Conservation (phyloP, 1,140 invertebrate species). For the Sycophaga agraensis region DNA sequence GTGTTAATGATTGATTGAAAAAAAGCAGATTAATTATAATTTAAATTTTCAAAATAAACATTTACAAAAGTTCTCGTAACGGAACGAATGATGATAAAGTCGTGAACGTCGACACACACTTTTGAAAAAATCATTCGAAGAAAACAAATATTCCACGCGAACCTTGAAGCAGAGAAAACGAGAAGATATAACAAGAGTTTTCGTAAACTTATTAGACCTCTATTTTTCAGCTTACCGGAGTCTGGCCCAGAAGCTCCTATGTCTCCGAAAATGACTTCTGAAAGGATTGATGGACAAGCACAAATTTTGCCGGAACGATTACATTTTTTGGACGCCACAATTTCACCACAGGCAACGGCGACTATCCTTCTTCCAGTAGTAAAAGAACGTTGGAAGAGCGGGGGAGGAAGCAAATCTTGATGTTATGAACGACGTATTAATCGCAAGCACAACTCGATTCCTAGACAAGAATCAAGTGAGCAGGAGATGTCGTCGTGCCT, state of each 20-base stretch:
- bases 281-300: not conserved
- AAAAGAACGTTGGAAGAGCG: too few species aligned
- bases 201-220: too few species aligned
- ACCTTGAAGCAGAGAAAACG: not conserved
- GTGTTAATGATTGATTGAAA: too few species aligned
- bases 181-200: too few species aligned
- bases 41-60: constrained; percentile 10
- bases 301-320: not conserved
- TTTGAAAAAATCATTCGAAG: not conserved
- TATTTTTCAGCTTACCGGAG: not conserved
- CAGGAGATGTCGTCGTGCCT: too few species aligned
- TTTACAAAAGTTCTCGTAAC: not conserved
- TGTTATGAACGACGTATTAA: too few species aligned
- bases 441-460: too few species aligned
- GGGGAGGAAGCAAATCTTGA: too few species aligned
- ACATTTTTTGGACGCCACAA: not conserved
- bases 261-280: not conserved
- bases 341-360: not conserved
- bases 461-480: too few species aligned
- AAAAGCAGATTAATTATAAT: too few species aligned
- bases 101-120: not conserved
- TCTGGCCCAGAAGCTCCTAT: too few species aligned
- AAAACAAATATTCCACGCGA: constrained; percentile 2
- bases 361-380: too few species aligned
- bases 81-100: not conserved